Evolutionary conservation across 2,113 vertebrate genomes (phyloP), one percentile per base, ranked within the genome.

Genomic region (Rutilus rutilus): DNA sequence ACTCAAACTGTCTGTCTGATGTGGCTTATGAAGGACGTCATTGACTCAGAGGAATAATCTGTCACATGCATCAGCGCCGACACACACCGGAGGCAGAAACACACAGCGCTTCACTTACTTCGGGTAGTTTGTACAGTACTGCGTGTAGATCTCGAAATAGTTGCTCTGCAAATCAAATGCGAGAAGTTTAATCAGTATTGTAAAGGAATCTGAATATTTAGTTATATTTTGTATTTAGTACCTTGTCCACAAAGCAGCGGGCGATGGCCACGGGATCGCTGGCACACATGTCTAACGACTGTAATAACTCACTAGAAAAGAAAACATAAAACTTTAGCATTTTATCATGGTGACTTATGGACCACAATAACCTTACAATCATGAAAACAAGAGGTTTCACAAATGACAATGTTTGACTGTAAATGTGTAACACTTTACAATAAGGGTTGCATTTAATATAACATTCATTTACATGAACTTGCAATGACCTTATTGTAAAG

Each of bases 71-170:
- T 85, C 83, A 85, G 39, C 3, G 65, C 25, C 39, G 60, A 33
- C 73, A 78, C 60, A 21, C 52, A 83, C 39, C 50, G 14, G 27
- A 30, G 23, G 81, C 27, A 3, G 17, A 74, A 77, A 62, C 21
- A 83, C 36, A 19, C 1, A 6, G 25, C 3, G 1, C 9, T 67
- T 3, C 39, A 92, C 97, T 96, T 94, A 99, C 98, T 98, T 99
- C n/a, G 98, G 98, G 88, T 99, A 99, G 94, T 99, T 99, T 91
- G 96, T 99, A 93, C 98, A 99, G 91, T 99, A 99, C 88, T 99
- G 97, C 4, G 97, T 99, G 90, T 99, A 99, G 94, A 99, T 99
- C 89, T 97, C 95, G 87, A 99, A 99, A 88, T 98, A 95, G 78
- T 98, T 96, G 90, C 97, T 98, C 98, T 99, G 94, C 0, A 57